Percentiles rank a stretch among this genome's conserved stretches.
Evolutionary conservation across 2,888 invertebrate species (phyloP).

Genomic region (Malachius bipustulatus): DNA sequence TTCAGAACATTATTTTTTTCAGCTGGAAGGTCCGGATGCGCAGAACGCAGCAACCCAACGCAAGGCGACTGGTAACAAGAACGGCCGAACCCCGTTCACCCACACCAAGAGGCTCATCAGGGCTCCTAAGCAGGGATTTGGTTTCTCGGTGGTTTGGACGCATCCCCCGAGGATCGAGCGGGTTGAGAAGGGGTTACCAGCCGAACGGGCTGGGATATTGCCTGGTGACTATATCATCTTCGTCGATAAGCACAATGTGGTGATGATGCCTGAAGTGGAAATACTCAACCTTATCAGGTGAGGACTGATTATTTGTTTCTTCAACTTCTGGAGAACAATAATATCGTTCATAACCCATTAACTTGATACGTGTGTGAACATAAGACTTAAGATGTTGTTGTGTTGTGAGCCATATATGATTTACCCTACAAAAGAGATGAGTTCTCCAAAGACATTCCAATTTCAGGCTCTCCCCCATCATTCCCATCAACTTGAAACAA

Average conservation of each 20-base stretch:
- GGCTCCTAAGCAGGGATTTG: conserved; percentile 48
- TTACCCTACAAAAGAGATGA: no score
- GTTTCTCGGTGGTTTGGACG: conserved; percentile 83
- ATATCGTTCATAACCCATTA: no score
- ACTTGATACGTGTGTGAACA: no score
- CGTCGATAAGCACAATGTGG: conserved; percentile 77
- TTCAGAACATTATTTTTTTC: no score
- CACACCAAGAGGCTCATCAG: conserved; percentile 52
- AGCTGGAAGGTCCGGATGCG: conserved; percentile 52
- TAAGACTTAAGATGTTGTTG: no score
- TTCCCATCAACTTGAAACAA: no score
- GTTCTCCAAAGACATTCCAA: no score
- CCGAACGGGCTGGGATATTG: conserved; percentile 68
- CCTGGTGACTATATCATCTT: conserved; percentile 83
- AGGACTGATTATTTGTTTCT: conserved; percentile 21
- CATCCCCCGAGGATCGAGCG: conserved; percentile 77
- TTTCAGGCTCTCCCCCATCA: no score
- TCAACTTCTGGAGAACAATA: no score
- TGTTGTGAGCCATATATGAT: no score
- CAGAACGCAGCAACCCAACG: conserved; percentile 42
- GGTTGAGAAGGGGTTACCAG: conserved; percentile 69
- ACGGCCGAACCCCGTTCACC: conserved; percentile 74
- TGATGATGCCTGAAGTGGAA: conserved; percentile 68
- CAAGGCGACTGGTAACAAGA: conserved; percentile 40
- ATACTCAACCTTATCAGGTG: conserved; percentile 45